Evolutionary conservation across 1,140 invertebrate genomes (phyloP).

Genomic region (Episyrphus balteatus): DNA sequence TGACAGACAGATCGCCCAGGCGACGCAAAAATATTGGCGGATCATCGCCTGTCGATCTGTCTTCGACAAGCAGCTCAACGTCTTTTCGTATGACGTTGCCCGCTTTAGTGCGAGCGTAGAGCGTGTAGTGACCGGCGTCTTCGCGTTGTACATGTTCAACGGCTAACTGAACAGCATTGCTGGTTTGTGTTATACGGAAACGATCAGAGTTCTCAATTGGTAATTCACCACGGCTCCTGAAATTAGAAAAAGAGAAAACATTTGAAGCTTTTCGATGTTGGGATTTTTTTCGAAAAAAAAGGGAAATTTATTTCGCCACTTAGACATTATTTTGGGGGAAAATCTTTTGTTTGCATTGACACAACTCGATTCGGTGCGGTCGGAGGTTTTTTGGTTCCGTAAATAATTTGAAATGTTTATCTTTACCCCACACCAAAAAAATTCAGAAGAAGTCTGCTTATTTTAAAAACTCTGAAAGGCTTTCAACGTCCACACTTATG

Average conservation of each 20-base stretch:
- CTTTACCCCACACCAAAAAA: no score
- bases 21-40: constrained; percentile 65
- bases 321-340: background rate
- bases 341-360: background rate
- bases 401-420: no score
- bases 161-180: constrained; percentile 35
- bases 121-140: constrained; percentile 34
- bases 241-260: background rate
- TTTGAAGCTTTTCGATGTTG: background rate
- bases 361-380: no score
- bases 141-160: constrained; percentile 36
- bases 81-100: constrained; percentile 27
- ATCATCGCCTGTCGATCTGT: constrained; percentile 46
- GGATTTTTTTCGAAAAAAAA: no score
- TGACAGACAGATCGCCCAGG: constrained; percentile 68
- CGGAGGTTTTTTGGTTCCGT: no score
- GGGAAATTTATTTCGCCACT: background rate
- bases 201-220: constrained; percentile 35
- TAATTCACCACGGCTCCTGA: constrained; percentile 28
- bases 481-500: background rate
- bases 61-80: constrained; percentile 34
- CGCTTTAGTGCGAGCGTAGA: constrained; percentile 31
- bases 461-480: background rate
- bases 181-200: constrained; percentile 35
- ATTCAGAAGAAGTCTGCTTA: no score